Conservation (phyloP, 2,797 vertebrate genomes). For the Lerista edwardsae region DNA sequence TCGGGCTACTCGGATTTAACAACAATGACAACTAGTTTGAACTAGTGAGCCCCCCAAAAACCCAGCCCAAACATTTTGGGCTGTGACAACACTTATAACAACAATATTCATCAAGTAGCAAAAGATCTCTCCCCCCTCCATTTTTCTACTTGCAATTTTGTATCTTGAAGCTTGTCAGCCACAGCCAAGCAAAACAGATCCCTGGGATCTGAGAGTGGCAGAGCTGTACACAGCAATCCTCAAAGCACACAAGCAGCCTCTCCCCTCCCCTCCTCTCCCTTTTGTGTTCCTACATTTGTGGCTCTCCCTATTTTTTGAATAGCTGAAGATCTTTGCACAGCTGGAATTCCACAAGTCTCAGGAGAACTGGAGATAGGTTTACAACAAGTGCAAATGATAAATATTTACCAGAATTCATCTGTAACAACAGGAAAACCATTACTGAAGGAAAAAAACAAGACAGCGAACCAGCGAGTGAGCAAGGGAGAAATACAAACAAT, state of each 20-base stretch:
- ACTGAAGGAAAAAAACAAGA: slow-evolving; percentile 44
- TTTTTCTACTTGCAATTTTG: slow-evolving; percentile 22
- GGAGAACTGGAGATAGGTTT: slow-evolving; percentile 30
- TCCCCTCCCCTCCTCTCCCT: background rate
- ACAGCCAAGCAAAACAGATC: slow-evolving; percentile 49
- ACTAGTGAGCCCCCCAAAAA: too few species aligned
- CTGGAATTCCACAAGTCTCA: slow-evolving; percentile 40
- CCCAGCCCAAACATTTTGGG: too few species aligned
- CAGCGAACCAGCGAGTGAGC: too few species aligned
- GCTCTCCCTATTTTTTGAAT: slow-evolving; percentile 35
- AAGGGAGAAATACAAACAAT: slow-evolving; percentile 27
- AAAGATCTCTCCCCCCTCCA: slow-evolving; percentile 17
- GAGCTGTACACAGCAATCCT: slow-evolving; percentile 18
- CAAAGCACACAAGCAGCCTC: slow-evolving; percentile 42
- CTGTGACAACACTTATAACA: too few species aligned
- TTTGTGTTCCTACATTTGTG: background rate
- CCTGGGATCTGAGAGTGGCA: slow-evolving; percentile 15
- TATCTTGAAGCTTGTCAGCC: slow-evolving; percentile 38
- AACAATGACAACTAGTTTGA: too few species aligned
- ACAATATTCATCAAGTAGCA: too few species aligned
- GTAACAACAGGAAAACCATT: slow-evolving; percentile 63
- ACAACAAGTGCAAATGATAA: slow-evolving; percentile 53
- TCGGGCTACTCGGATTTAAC: too few species aligned
- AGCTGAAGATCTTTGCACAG: slow-evolving; percentile 36
- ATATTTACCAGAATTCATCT: slow-evolving; percentile 68